These are phyloP conservation scores for Apis dorsata DNA, from an alignment of 1,140 invertebrate genomes.

Conservation along the genomic window DNA sequence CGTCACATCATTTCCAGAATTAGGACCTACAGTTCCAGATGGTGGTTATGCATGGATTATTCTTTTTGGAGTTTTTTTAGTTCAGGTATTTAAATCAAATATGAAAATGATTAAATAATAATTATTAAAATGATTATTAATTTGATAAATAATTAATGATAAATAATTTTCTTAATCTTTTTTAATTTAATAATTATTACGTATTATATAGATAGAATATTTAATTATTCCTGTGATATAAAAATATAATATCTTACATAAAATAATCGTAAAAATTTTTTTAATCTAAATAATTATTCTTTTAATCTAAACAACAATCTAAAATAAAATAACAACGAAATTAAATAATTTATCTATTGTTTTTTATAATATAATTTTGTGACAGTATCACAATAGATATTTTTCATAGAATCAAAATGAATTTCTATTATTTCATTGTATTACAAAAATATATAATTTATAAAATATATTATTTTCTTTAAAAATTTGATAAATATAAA, in stretches of 20 bases:
- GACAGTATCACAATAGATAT: constrained; percentile 1
- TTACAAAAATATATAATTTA: not conserved
- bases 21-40: constrained; percentile 83
- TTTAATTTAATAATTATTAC: not conserved
- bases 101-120: not conserved
- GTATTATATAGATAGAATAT: constrained; percentile 39
- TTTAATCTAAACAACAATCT: no score
- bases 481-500: constrained; percentile 25
- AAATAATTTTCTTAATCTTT: not conserved
- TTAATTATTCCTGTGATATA: not conserved
- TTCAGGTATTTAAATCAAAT: constrained; percentile 76
- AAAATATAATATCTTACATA: not conserved
- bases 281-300: no score
- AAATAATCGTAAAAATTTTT: not conserved
- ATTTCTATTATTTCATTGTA: not conserved
- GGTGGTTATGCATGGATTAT: constrained; percentile 85
- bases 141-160: not conserved
- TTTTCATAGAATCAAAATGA: constrained; percentile 14
- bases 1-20: constrained; percentile 82
- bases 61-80: constrained; percentile 81
- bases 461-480: not conserved
- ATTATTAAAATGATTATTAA: no score
- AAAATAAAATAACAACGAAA: not conserved
- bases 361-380: constrained; percentile 4
- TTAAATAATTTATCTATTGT: constrained; percentile 39